phyloP scores from a whole-genome alignment of 2,797 vertebrate species.

The Anableps anableps region DNA sequence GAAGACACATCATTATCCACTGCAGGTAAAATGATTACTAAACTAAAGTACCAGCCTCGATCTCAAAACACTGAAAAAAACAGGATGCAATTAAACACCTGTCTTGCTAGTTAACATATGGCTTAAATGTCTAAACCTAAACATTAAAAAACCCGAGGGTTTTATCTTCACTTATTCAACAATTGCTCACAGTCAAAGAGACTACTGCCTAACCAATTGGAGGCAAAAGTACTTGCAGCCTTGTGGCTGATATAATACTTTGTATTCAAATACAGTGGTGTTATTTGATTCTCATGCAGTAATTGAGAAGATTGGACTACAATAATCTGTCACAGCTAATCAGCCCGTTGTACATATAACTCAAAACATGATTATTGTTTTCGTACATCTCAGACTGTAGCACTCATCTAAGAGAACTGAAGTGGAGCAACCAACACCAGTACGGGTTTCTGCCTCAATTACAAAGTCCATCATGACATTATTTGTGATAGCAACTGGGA shows the following conservation, averaged over 20 bases:
- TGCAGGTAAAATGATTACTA: not conserved
- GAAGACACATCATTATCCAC: not conserved
- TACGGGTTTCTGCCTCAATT: not conserved
- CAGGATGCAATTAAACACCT: not conserved
- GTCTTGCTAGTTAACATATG: not conserved
- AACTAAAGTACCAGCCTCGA: not conserved
- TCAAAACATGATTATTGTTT: constrained; percentile 2
- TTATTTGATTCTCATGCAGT: not conserved
- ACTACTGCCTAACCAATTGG: not conserved
- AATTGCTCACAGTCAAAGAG: not conserved
- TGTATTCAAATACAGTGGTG: not conserved
- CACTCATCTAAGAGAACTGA: not conserved
- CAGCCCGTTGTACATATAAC: not conserved
- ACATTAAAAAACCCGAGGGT: not conserved
- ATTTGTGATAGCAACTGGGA: constrained; percentile 3
- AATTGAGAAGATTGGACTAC: not conserved
- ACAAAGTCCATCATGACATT: not conserved
- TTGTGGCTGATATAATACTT: not conserved
- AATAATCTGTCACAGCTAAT: not conserved
- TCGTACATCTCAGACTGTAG: not conserved
- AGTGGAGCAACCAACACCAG: not conserved
- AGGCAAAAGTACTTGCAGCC: not conserved
- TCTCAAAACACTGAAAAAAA: not conserved
- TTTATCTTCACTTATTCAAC: not conserved
- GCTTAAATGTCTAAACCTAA: not conserved